Evolutionary conservation across 2,113 vertebrate genomes (phyloP).

Genomic region (Vulpes lagopus): DNA sequence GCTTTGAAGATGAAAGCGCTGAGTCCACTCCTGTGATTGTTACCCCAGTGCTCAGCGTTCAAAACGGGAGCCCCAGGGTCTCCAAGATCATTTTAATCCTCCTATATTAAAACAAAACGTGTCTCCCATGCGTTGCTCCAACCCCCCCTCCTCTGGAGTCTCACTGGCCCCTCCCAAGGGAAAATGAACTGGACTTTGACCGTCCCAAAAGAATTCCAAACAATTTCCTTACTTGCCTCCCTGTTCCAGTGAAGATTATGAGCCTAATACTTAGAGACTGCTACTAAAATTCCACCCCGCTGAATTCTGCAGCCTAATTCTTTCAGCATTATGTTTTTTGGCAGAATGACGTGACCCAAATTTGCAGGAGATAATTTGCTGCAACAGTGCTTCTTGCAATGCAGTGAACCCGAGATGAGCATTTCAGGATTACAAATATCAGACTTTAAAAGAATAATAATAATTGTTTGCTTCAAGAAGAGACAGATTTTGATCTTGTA

Average conservation of each 20-base stretch:
- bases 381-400: slow-evolving; percentile 69
- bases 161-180: neutral
- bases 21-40: slow-evolving; percentile 62
- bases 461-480: slow-evolving; percentile 68
- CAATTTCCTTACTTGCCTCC: slow-evolving; percentile 80
- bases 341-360: slow-evolving; percentile 83
- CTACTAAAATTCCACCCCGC: slow-evolving; percentile 84
- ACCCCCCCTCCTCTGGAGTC: neutral
- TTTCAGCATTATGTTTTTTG: slow-evolving; percentile 74
- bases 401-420: slow-evolving; percentile 63
- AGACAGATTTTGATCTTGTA: slow-evolving; percentile 65
- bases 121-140: neutral
- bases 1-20: slow-evolving; percentile 71
- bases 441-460: slow-evolving; percentile 61
- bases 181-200: slow-evolving; percentile 61
- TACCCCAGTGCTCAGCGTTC: slow-evolving; percentile 50
- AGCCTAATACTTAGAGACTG: slow-evolving; percentile 85
- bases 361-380: slow-evolving; percentile 81
- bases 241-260: slow-evolving; percentile 81
- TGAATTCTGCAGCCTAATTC: slow-evolving; percentile 85
- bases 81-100: slow-evolving; percentile 69
- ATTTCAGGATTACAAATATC: slow-evolving; percentile 67
- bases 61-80: slow-evolving; percentile 56
- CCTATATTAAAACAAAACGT: slow-evolving; percentile 60
- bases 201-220: slow-evolving; percentile 67